These are phyloP conservation scores for Vanacampus margaritifer DNA, from an alignment of 2,113 vertebrate species.

Conservation along the genomic window DNA sequence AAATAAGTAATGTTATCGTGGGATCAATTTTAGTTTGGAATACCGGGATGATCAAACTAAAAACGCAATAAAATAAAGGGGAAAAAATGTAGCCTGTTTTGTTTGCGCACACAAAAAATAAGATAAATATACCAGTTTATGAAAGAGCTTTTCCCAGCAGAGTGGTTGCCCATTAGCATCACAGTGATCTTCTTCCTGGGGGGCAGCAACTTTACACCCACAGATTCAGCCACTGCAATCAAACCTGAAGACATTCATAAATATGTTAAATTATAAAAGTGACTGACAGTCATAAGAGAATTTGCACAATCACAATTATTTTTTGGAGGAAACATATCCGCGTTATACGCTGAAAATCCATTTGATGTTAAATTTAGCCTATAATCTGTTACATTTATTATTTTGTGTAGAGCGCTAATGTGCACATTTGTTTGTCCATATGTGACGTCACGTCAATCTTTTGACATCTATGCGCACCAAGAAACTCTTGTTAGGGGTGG, in stretches of 20 bases:
- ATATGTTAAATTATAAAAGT: neutral
- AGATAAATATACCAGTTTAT: slow-evolving; percentile 76
- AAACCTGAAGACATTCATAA: slow-evolving; percentile 57
- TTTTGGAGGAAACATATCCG: no score
- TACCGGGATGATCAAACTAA: neutral
- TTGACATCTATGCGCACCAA: no score
- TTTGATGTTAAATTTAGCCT: no score
- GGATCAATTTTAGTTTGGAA: neutral
- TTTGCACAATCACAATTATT: no score
- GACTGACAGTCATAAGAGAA: neutral
- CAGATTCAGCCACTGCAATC: slow-evolving; percentile 70
- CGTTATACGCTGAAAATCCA: no score
- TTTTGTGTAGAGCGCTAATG: no score
- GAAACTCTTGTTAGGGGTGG: no score
- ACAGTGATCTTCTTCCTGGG: slow-evolving; percentile 82
- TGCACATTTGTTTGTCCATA: no score
- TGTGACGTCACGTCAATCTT: no score
- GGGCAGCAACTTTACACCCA: slow-evolving; percentile 73
- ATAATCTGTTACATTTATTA: no score
- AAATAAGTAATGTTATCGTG: neutral
- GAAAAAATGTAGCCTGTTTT: neutral
- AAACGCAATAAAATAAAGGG: neutral
- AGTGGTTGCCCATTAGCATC: slow-evolving; percentile 83
- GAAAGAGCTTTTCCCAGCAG: slow-evolving; percentile 83
- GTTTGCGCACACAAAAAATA: neutral